A percentile compares a stretch with the other conserved stretches of the same genome.
These are phyloP conservation scores for Trichosurus vulpecula DNA, from an alignment of 2,797 vertebrate genomes.

Conservation along the genomic window DNA sequence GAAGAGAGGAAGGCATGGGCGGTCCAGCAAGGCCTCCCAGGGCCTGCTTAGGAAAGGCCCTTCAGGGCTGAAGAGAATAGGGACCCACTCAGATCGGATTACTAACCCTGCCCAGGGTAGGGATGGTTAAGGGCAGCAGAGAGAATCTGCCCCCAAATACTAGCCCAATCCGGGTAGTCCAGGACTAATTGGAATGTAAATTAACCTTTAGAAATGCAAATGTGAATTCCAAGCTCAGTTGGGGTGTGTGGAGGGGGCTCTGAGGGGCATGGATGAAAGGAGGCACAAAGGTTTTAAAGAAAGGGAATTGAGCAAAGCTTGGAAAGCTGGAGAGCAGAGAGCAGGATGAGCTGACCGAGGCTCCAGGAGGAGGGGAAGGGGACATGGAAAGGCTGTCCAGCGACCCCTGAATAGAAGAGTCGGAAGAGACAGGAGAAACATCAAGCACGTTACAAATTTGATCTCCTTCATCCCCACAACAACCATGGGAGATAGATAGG, in stretches of 20 bases:
- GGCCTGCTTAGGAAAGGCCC: background rate
- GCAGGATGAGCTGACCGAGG: background rate
- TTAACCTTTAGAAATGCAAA: constrained; percentile 67
- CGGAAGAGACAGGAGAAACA: background rate
- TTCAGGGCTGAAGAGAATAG: constrained; percentile 10
- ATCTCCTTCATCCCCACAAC: background rate
- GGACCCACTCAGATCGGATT: constrained; percentile 29
- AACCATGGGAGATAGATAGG: background rate
- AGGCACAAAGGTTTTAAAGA: constrained; percentile 48
- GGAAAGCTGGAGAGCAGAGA: background rate
- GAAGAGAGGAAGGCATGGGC: background rate
- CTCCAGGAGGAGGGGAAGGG: background rate
- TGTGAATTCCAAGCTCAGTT: constrained; percentile 34
- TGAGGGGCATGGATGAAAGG: constrained; percentile 29
- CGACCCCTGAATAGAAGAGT: background rate
- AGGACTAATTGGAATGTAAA: constrained; percentile 71
- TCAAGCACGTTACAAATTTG: background rate
- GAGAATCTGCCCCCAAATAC: constrained; percentile 36
- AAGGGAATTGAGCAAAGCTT: constrained; percentile 30
- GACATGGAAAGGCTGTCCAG: background rate
- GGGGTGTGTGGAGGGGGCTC: constrained; percentile 30
- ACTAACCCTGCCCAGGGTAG: constrained; percentile 4
- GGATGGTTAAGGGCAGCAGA: constrained; percentile 15
- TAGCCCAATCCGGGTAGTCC: constrained; percentile 21
- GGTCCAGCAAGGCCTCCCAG: too few species aligned